These are phyloP conservation scores for Ondatra zibethicus DNA, from an alignment of 2,113 vertebrate species.

Conservation along the genomic window DNA sequence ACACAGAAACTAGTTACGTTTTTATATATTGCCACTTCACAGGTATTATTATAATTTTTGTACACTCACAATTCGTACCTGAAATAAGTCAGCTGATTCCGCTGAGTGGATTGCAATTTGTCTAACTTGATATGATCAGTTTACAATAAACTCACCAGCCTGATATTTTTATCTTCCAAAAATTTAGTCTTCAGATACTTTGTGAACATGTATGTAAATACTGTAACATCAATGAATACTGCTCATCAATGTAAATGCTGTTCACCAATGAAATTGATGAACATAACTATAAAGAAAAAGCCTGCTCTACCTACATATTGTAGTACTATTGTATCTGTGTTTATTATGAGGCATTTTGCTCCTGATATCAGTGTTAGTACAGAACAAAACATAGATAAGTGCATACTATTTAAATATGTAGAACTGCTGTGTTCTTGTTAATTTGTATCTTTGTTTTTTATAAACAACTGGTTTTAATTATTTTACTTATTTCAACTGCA, in stretches of 20 bases:
- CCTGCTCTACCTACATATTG: neutral
- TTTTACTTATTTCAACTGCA: neutral
- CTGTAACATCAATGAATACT: neutral
- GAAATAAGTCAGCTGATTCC: neutral
- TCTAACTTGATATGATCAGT: neutral
- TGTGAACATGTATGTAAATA: neutral
- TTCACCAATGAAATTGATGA: neutral
- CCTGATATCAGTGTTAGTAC: neutral
- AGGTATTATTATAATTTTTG: neutral
- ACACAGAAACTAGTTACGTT: neutral
- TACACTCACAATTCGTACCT: neutral
- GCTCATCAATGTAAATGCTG: too few relatives aligned
- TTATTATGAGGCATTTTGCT: neutral
- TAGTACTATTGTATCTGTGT: neutral
- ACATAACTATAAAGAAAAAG: neutral
- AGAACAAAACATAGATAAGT: neutral
- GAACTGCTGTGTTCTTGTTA: neutral
- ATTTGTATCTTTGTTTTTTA: neutral
- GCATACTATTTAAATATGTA: neutral
- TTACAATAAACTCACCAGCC: neutral
- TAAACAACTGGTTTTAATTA: neutral
- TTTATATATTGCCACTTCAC: neutral
- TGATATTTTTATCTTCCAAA: neutral
- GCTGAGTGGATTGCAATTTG: neutral
- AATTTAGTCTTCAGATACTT: constrained; percentile 9